A percentile compares a stretch with the other conserved stretches of the same genome.
Conservation (phyloP, 2,888 invertebrate species). For the Macrophya alboannulata region DNA sequence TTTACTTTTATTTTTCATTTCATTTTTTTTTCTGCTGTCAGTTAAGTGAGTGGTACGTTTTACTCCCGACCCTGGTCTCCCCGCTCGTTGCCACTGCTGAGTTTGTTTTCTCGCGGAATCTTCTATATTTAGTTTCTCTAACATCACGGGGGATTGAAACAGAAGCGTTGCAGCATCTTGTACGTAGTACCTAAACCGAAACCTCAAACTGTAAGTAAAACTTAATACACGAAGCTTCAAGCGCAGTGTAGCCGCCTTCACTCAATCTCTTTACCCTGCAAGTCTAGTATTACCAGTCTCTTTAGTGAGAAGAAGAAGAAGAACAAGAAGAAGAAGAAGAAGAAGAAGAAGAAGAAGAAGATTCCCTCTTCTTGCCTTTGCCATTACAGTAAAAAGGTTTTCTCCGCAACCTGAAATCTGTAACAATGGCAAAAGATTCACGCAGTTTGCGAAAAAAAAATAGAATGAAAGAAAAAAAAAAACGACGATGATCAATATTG, state of each 20-base stretch:
- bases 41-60: neutral
- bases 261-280: neutral
- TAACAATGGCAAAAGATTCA: no score
- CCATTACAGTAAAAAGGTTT: neutral
- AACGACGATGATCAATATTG: no score
- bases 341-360: neutral
- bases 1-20: neutral
- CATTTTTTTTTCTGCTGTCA: neutral
- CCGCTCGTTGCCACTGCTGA: conserved; percentile 34
- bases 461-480: no score
- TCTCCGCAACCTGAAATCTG: neutral
- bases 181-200: conserved; percentile 53
- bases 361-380: neutral
- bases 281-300: neutral
- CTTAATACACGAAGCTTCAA: neutral
- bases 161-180: conserved; percentile 62
- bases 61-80: conserved; percentile 52
- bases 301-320: neutral
- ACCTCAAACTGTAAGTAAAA: conserved; percentile 15
- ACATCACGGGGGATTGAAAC: conserved; percentile 47
- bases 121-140: conserved; percentile 45
- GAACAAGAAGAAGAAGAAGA: no score
- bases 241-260: neutral
- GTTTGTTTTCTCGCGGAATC: conserved; percentile 53
- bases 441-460: no score